Base-by-base conservation (phyloP, 2,888 invertebrate species). In the Drosophila quasianomalipes region DNA sequence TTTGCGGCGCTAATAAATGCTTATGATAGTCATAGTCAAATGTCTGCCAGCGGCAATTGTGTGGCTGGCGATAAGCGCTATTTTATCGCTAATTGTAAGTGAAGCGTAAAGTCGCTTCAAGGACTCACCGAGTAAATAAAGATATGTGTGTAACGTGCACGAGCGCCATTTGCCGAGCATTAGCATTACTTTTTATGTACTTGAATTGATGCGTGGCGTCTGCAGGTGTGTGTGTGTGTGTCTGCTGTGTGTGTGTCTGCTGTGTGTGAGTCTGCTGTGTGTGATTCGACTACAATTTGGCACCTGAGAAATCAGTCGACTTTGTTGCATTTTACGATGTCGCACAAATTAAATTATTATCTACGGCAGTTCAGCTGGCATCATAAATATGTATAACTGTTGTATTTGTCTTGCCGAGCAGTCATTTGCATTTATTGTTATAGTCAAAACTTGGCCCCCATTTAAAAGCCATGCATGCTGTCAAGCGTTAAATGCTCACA, bases 361-460 rank as follows among this genome's bases (percentile, higher is more conserved):
- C 86, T 84, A 61, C 64, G 65, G 76, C 66, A 70, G 71, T 79
- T 83, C 75, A 76, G 78, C 68, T 65, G 63, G 69, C 41, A 59
- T 67, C 71, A 82, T 85, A 83, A 85, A 86, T 84, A 76, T 52
- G 53, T 37, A 37, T 33, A 44, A 51, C n/a, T 22, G 52, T 35
- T 53, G n/a, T 51, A 47, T 41, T 39, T 49, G 47, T 51, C 44
- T 31, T 33, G 57, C 47, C 35, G 12, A 39, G 31, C 58, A 58
- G 71, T 57, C 79, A 88, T 85, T 85, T 88, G 83, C 88, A 88
- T 85, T 88, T 88, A 85, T 82, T 88, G 83, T 85, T 76, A 83
- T 80, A 72, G 83, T 69, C 65, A 66, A 76, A 83, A 88, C 76
- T 88, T 85, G 74, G 76, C 28, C 70, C 59, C 63, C 78, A 79